Percentiles rank a stretch among this genome's conserved stretches.
These are phyloP conservation scores for Philypnodon macrostomus DNA, from an alignment of 2,797 vertebrate genomes.

Conservation along the genomic window DNA sequence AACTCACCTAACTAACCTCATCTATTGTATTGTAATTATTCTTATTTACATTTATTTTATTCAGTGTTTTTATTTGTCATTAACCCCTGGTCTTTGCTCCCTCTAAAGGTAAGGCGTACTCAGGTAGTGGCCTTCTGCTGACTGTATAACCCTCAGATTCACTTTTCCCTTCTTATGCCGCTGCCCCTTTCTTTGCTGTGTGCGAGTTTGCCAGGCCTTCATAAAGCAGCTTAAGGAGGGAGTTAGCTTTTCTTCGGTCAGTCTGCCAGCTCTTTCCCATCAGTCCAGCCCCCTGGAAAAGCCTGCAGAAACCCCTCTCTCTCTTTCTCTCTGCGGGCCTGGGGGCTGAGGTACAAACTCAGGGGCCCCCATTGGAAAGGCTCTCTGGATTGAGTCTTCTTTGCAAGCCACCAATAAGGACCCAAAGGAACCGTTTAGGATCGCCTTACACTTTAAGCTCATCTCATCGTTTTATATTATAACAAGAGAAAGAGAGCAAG, in stretches of 20 bases:
- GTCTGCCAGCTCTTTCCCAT: constrained; percentile 72
- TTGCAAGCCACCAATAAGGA: constrained; percentile 33
- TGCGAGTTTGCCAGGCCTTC: constrained; percentile 61
- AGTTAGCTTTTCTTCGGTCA: constrained; percentile 56
- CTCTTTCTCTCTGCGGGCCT: constrained; percentile 34
- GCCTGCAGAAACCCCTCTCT: constrained; percentile 51
- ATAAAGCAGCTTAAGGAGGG: constrained; percentile 64
- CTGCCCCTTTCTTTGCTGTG: constrained; percentile 45
- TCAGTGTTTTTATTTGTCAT: no score
- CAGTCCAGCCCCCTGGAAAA: constrained; percentile 74
- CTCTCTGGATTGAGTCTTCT: constrained; percentile 39
- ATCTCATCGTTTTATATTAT: constrained; percentile 37
- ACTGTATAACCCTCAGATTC: constrained; percentile 28
- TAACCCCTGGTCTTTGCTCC: no score
- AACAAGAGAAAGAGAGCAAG: constrained; percentile 28
- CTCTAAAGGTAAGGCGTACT: not conserved
- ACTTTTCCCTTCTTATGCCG: constrained; percentile 12
- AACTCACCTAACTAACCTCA: constrained; percentile 21
- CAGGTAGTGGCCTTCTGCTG: constrained; percentile 8
- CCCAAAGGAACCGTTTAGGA: constrained; percentile 39
- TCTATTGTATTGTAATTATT: no score
- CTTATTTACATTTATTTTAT: no score
- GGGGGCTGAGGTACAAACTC: constrained; percentile 36
- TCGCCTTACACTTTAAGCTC: constrained; percentile 36
- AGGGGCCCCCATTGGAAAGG: constrained; percentile 30